These are phyloP conservation scores for Magallana nippona DNA, from an alignment of 2,888 invertebrate genomes.

Conservation along the genomic window DNA sequence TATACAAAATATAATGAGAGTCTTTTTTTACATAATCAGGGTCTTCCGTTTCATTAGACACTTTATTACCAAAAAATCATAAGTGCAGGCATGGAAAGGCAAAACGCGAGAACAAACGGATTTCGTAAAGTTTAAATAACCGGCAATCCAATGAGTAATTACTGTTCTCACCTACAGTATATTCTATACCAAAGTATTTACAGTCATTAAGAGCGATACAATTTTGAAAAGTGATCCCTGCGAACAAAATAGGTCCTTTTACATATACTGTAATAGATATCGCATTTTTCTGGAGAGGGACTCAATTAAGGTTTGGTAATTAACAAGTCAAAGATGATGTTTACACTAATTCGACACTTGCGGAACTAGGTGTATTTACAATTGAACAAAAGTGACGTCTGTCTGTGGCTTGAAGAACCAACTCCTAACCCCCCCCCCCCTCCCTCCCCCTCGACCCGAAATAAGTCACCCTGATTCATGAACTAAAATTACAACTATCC, in stretches of 20 bases:
- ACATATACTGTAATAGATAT: neutral
- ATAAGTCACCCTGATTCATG: no score
- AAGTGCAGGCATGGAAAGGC: neutral
- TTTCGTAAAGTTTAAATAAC: neutral
- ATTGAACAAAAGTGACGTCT: no score
- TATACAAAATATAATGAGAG: no score
- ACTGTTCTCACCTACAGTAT: neutral
- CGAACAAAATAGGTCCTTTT: neutral
- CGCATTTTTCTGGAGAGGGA: neutral
- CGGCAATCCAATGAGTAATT: neutral
- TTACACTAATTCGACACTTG: conserved; percentile 1
- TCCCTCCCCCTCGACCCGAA: no score
- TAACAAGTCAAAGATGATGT: conserved; percentile 25
- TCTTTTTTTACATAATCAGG: neutral
- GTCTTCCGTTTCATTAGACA: conserved; percentile 1
- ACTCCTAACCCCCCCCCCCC: no score
- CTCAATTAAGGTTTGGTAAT: conserved; percentile 10
- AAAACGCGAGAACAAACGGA: neutral
- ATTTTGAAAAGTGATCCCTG: neutral
- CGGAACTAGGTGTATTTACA: neutral
- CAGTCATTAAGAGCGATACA: conserved; percentile 24
- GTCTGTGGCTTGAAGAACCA: no score
- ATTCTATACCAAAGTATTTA: conserved; percentile 16
- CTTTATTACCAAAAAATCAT: neutral
- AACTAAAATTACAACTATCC: no score